Base-by-base conservation (phyloP, 2,113 vertebrate species). In the Spea multiplicata region DNA sequence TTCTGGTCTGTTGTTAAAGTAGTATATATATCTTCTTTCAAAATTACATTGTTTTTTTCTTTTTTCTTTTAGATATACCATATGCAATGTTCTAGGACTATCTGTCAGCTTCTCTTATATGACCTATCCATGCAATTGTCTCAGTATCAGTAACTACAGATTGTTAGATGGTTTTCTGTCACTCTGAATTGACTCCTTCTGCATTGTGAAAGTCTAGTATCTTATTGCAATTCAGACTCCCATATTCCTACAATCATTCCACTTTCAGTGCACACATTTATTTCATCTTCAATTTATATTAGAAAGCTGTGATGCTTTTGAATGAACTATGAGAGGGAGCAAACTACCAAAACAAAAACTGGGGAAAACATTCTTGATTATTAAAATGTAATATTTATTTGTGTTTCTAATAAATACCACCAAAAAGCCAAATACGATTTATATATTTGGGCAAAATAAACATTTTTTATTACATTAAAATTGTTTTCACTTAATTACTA, bases 51-150 rank as follows among this genome's bases (percentile, higher is more conserved):
- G 55, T 13, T 12, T 12, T 59, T 59, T 59, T 59, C 55, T 13
- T 59, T 59, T 59, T 59, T 53, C 66, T 75, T 75, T 55, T 50
- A 30, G 30, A 3, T 67, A 52, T 66, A 55, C 17, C 62, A 44
- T 67, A 66, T 75, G 74, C 61, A 66, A 30, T 75, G 62, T 66
- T 55, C 73, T 17, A 7, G 30, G 16, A 66, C 66, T 75, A 66
- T 65, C 48, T 75, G 6, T 64, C 17, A 44, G 10, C 62, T 8
- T 75, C 17, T 59, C 17, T 66, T 75, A 75, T 75, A 49, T 74
- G 44, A 74, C 74, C 45, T 75, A 48, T 64, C 45, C 30, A 47
- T 66, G 48, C 49, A 49, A 66, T 66, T 50, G 53, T 75, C 49
- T 67, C 64, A 5, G 12, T 59, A 59, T 4, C 55, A 12, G 55